Evolutionary conservation across 2,888 invertebrate genomes (phyloP).

Genomic region (Drosophila rubida): DNA sequence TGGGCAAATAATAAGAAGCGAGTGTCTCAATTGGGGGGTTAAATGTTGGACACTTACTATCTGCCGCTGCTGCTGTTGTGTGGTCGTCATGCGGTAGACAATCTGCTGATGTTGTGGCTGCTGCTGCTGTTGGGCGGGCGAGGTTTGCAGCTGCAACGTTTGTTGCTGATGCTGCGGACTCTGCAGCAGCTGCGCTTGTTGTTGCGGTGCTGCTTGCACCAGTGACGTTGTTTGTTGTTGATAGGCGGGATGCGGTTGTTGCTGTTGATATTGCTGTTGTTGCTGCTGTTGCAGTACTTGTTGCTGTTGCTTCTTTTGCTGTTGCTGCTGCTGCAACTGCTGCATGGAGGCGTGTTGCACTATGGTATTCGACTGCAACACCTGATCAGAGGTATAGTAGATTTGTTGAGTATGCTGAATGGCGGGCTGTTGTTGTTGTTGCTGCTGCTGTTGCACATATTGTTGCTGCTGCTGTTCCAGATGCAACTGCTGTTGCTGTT

Average conservation of each 20-base stretch:
- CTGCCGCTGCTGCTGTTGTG: conserved; percentile 69
- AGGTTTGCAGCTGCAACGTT: conserved; percentile 69
- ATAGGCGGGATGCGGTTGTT: conserved; percentile 64
- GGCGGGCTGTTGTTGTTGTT: conserved; percentile 65
- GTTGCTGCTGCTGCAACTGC: conserved; percentile 66
- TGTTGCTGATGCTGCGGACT: conserved; percentile 64
- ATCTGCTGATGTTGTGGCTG: conserved; percentile 71
- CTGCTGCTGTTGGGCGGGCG: conserved; percentile 60
- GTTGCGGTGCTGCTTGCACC: conserved; percentile 69
- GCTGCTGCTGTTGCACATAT: conserved; percentile 70
- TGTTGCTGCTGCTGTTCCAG: conserved; percentile 63
- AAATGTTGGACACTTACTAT: conserved; percentile 52
- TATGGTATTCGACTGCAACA: conserved; percentile 77
- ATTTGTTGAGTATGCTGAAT: conserved; percentile 78
- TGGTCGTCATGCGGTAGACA: conserved; percentile 76
- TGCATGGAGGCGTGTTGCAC: conserved; percentile 76
- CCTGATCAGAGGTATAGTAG: conserved; percentile 81
- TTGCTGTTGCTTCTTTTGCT: conserved; percentile 58
- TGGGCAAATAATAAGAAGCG: no score
- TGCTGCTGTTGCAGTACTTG: conserved; percentile 71
- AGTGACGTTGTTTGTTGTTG: conserved; percentile 59
- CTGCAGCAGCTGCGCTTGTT: conserved; percentile 75
- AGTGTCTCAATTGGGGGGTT: no score
- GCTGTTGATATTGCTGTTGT: conserved; percentile 66
- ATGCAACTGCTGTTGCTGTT: conserved; percentile 71